These are phyloP conservation scores for Crocodylus rhombifer DNA, from an alignment of 2,797 vertebrate genomes.

Conservation along the genomic window DNA sequence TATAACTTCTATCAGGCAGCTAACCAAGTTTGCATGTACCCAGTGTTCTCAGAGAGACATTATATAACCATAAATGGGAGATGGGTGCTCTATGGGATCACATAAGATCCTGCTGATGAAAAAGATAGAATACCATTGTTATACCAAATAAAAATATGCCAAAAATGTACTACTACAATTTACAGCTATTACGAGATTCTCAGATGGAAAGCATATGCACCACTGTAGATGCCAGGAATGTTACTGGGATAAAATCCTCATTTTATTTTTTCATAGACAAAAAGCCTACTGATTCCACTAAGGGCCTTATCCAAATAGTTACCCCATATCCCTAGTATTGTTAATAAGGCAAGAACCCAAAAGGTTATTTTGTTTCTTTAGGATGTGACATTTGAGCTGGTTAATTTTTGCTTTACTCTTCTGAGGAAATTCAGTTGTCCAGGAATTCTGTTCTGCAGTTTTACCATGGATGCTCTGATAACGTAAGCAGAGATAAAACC, in stretches of 20 bases:
- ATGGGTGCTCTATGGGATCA: background rate
- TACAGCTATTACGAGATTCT: background rate
- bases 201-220: background rate
- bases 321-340: background rate
- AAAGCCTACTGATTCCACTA: background rate
- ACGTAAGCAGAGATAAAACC: background rate
- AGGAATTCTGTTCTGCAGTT: background rate
- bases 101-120: background rate
- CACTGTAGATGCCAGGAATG: background rate
- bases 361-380: background rate
- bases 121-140: background rate
- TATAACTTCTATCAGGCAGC: background rate
- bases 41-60: rapidly evolving
- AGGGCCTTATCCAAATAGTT: background rate
- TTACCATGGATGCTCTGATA: background rate
- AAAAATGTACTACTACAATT: background rate
- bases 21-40: background rate
- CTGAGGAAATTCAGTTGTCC: background rate
- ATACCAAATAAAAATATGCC: background rate
- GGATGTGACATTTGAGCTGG: background rate
- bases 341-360: background rate
- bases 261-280: background rate
- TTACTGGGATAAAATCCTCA: background rate
- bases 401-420: background rate
- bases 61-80: background rate